These are phyloP conservation scores for Melanerpes aurifrons DNA, from an alignment of 2,113 vertebrate genomes.

Conservation along the genomic window DNA sequence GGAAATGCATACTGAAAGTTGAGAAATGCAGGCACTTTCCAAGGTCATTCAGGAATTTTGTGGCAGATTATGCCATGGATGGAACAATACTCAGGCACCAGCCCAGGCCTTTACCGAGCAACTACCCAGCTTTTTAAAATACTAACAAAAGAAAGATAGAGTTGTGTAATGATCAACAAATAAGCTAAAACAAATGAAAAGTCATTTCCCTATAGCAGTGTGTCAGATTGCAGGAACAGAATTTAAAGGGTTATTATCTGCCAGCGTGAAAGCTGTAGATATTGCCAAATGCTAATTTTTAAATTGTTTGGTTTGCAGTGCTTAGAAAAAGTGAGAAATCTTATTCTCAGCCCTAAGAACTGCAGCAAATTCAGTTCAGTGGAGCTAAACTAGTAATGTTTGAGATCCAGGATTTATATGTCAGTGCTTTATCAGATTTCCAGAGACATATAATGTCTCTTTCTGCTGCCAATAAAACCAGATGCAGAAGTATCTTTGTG, in stretches of 20 bases:
- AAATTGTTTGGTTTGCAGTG: background rate
- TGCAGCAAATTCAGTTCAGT: background rate
- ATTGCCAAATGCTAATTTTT: slow-evolving; percentile 17
- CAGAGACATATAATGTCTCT: slow-evolving; percentile 58
- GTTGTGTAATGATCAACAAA: background rate
- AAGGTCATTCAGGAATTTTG: background rate
- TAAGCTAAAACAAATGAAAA: background rate
- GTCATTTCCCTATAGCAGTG: background rate
- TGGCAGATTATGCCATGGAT: background rate
- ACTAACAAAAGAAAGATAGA: background rate
- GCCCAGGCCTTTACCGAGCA: background rate
- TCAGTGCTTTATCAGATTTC: slow-evolving; percentile 67
- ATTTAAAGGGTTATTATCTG: background rate
- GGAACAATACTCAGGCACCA: background rate
- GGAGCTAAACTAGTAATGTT: background rate
- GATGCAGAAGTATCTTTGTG: slow-evolving; percentile 53
- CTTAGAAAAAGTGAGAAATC: background rate
- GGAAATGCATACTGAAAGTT: background rate
- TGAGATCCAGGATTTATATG: slow-evolving; percentile 34
- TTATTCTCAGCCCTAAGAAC: background rate
- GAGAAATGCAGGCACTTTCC: background rate
- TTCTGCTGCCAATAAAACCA: slow-evolving; percentile 65
- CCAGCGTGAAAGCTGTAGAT: background rate
- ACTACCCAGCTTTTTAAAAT: background rate
- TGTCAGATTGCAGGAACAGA: background rate